Evolutionary conservation across 2,888 invertebrate genomes (phyloP).

Genomic region (Rhodophaea formosa): DNA sequence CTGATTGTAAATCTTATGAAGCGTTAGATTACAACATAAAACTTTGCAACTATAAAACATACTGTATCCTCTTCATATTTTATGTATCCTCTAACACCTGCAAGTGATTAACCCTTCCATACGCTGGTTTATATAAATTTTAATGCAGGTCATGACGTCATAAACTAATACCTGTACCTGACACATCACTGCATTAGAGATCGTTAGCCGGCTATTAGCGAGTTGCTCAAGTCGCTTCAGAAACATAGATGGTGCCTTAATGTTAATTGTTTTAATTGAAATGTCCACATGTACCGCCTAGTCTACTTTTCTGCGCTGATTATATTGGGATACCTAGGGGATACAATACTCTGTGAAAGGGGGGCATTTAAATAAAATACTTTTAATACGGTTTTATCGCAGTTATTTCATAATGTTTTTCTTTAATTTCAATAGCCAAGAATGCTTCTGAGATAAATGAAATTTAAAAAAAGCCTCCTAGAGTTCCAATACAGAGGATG

Average conservation of each 20-base stretch:
- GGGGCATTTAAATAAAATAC: too few species aligned
- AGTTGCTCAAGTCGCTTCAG: slow-evolving; percentile 19
- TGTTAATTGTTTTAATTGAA: slow-evolving; percentile 32
- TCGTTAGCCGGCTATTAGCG: background rate
- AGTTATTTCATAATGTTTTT: too few species aligned
- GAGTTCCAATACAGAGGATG: too few species aligned
- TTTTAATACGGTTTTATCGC: too few species aligned
- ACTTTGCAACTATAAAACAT: too few species aligned
- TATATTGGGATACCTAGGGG: background rate
- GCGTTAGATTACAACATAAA: too few species aligned
- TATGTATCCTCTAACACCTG: background rate
- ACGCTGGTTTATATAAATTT: background rate
- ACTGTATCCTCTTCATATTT: too few species aligned
- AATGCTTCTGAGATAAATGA: too few species aligned
- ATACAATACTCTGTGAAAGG: too few species aligned
- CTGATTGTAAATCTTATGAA: too few species aligned
- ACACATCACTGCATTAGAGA: background rate
- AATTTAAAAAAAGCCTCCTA: too few species aligned
- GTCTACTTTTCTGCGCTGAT: slow-evolving; percentile 2
- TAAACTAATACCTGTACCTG: background rate
- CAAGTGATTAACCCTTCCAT: background rate
- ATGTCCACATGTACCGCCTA: slow-evolving; percentile 12
- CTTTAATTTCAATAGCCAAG: too few species aligned
- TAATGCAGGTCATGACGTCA: slow-evolving; percentile 4
- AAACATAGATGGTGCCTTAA: slow-evolving; percentile 24